These are phyloP conservation scores for Arnoldichthys spilopterus DNA, from an alignment of 2,797 vertebrate genomes.

Conservation along the genomic window DNA sequence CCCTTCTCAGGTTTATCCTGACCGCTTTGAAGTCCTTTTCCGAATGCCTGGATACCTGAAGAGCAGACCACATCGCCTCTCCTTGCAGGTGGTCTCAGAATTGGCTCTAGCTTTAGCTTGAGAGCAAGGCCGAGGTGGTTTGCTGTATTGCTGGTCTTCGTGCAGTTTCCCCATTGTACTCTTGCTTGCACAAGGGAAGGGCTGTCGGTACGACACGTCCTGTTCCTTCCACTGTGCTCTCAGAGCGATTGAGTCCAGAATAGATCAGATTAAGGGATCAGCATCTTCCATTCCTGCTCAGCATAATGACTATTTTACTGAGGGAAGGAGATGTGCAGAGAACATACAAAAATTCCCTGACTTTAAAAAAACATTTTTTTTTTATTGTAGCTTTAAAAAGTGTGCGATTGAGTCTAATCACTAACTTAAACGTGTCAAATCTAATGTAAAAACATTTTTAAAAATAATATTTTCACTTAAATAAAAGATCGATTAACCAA, in stretches of 20 bases:
- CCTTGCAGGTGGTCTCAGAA: background rate
- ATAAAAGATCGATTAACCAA: no score
- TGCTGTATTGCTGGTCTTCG: no score
- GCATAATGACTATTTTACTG: background rate
- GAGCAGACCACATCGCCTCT: background rate
- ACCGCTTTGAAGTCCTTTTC: background rate
- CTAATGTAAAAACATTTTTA: no score
- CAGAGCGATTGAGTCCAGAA: background rate
- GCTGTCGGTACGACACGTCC: background rate
- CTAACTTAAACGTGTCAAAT: no score
- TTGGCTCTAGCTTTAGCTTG: background rate
- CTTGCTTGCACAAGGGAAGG: background rate
- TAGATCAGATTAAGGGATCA: slow-evolving; percentile 18
- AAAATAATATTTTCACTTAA: no score
- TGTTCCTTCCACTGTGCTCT: slow-evolving; percentile 1
- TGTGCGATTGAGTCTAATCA: no score
- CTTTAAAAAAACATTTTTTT: no score
- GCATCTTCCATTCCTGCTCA: background rate
- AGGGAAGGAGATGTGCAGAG: background rate
- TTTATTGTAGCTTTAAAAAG: no score
- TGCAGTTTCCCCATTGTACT: no score
- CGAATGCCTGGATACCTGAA: background rate
- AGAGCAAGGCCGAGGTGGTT: no score
- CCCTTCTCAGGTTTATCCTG: background rate
- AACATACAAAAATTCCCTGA: no score